Conservation (phyloP, 2,113 vertebrate genomes). For the Pollimyrus isidori region DNA sequence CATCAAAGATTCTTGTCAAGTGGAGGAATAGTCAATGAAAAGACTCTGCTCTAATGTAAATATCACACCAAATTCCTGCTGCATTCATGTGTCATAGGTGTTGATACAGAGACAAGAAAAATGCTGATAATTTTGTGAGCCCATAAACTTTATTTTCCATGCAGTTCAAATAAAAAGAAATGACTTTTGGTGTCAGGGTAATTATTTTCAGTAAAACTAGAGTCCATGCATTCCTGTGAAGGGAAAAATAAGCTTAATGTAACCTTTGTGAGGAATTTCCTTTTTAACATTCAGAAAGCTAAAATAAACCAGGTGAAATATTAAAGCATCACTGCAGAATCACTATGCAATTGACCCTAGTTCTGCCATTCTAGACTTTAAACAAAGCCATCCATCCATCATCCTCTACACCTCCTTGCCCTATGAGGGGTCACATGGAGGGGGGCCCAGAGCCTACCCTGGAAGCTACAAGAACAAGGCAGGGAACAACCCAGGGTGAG, state of each 20-base stretch:
- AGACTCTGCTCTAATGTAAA: neutral
- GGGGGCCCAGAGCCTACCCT: neutral
- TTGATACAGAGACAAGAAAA: neutral
- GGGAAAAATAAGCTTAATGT: neutral
- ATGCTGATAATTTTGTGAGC: neutral
- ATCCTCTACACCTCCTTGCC: neutral
- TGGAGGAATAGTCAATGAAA: neutral
- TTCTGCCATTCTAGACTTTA: neutral
- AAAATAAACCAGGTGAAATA: neutral
- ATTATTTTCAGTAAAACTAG: neutral
- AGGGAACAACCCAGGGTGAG: neutral
- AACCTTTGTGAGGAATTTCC: neutral
- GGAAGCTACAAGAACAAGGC: neutral
- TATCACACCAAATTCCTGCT: neutral
- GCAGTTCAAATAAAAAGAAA: slow-evolving; percentile 4
- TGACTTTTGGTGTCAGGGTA: neutral
- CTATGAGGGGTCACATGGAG: neutral
- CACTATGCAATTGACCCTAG: neutral
- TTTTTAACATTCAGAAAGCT: neutral
- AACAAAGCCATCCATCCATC: neutral
- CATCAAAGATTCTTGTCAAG: neutral
- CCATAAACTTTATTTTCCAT: neutral
- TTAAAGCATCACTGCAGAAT: neutral
- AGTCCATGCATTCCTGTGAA: neutral
- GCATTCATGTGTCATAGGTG: neutral